Evolutionary conservation across 2,113 vertebrate genomes (phyloP), one percentile per base, ranked within the genome.

Genomic region (Tragelaphus buxtoni): DNA sequence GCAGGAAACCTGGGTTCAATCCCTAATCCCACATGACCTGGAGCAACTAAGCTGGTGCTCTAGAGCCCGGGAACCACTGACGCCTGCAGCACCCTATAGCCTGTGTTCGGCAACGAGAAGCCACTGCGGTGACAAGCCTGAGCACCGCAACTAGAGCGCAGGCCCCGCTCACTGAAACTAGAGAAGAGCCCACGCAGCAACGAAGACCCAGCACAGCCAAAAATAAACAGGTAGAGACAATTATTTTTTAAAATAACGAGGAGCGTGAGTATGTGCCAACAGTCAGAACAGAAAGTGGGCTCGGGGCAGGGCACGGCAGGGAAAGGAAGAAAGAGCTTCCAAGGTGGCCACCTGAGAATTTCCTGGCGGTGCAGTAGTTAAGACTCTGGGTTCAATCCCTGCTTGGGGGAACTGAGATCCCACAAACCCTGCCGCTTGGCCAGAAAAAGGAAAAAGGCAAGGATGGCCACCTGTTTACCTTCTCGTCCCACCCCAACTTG

Each of bases 141-240:
- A 69, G 32, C 63, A 69, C 17, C 7, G 2, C n/a, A 18, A 69
- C 17, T 9, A 3, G n/a, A 2, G n/a, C 8, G 9, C 0, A 35
- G 63, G 2, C n/a, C n/a, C 8, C n/a, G 1, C n/a, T 18, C 63
- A 20, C 9, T 20, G 32, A 20, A 20, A 72, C 65, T 1, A 22
- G 18, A 69, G 65, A 72, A 18, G 18, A 20, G 65, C n/a, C 65
- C 65, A 0, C 0, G 65, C 65, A 39, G 65, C 65, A 22, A 11
- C 2, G 0, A 35, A 22, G 65, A 22, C 5, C 18, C n/a, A 39
- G 65, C 18, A 39, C n/a, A 72, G n/a, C 65, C n/a, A 22, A 12
- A 72, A 22, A 10, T 22, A 6, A 22, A 72, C 0, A 39, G n/a
- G 65, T 1, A 22, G 35, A 22, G 11, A 39, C 4, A 3, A 39